phyloP scores from a whole-genome alignment of 2,888 invertebrate species.

The Zele albiditarsus region DNA sequence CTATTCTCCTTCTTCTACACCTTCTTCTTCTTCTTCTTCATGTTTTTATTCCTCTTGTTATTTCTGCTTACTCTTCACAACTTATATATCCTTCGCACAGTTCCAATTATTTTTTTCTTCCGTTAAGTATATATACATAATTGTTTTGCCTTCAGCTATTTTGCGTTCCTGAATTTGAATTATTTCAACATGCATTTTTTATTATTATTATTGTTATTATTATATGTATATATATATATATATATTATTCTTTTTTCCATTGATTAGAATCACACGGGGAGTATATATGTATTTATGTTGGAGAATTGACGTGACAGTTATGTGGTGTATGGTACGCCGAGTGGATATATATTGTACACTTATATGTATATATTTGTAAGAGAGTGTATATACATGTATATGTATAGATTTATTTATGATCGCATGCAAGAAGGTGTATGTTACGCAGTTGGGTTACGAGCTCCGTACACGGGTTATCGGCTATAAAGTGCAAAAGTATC shows the following conservation, averaged over 20 bases:
- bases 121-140: conserved; percentile 5
- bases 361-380: neutral
- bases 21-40: neutral
- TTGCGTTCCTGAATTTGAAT: neutral
- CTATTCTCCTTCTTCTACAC: conserved; percentile 25
- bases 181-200: neutral
- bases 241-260: neutral
- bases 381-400: conserved; percentile 32
- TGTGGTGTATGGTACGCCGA: neutral
- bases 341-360: neutral
- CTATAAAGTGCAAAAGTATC: conserved; percentile 64
- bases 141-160: conserved; percentile 16
- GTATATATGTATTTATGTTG: neutral
- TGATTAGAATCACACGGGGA: neutral
- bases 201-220: neutral
- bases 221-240: neutral
- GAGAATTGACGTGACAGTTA: conserved; percentile 4
- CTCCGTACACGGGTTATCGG: conserved; percentile 59
- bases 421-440: conserved; percentile 47
- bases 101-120: conserved; percentile 36
- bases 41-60: conserved; percentile 25
- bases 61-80: conserved; percentile 17
- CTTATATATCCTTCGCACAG: conserved; percentile 24
- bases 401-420: conserved; percentile 40
- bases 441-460: conserved; percentile 56